phyloP scores from a whole-genome alignment of 2,888 invertebrate species.

The Nasonovia ribisnigri region DNA sequence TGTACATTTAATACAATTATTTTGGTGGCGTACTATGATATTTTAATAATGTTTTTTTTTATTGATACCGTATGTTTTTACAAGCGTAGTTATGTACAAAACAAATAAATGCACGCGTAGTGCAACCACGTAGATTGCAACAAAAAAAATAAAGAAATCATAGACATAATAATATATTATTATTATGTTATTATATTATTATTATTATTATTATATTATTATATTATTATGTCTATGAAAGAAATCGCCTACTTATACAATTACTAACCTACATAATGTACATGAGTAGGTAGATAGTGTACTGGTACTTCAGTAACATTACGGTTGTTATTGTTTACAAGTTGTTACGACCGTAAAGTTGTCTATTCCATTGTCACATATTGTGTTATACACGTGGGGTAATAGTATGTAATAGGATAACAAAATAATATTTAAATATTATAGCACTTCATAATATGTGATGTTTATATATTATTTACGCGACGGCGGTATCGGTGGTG shows the following conservation, averaged over 20 bases:
- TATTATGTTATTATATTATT: too few relatives aligned
- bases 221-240: too few relatives aligned
- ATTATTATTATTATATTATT: too few relatives aligned
- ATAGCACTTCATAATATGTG: neutral
- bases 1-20: neutral
- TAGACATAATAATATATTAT: too few relatives aligned
- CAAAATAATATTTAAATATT: neutral
- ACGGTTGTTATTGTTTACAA: neutral
- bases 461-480: neutral
- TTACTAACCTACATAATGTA: neutral
- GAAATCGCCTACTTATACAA: neutral
- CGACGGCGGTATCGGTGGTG: too few relatives aligned
- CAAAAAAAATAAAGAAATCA: neutral
- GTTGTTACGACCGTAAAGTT: neutral
- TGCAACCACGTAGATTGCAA: neutral
- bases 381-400: neutral
- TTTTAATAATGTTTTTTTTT: neutral
- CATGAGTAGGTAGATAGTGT: neutral
- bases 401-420: neutral
- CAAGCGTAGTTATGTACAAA: neutral
- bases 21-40: neutral
- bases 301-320: neutral
- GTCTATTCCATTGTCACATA: neutral
- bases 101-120: neutral
- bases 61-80: neutral